Evolutionary conservation across 92 coral and sea anemone genomes (phyloP).

Genomic region (Zoanthus sociatus): DNA sequence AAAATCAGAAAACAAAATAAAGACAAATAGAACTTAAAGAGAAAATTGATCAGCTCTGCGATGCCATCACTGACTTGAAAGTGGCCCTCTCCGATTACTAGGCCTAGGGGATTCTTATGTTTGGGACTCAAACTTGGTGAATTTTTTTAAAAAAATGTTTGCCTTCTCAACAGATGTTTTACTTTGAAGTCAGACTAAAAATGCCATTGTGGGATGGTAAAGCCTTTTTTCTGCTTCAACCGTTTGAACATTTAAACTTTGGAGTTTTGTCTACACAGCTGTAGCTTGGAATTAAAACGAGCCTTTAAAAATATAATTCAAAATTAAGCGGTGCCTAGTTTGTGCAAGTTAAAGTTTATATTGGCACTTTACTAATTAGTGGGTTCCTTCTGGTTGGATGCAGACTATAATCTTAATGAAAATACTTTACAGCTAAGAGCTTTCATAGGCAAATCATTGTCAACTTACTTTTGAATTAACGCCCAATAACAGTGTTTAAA

Average conservation of each 20-base stretch:
- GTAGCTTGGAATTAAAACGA: conserved; percentile 58
- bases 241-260: conserved; percentile 77
- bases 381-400: neutral
- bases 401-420: neutral
- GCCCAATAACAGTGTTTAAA: neutral
- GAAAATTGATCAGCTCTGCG: neutral
- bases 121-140: conserved; percentile 9
- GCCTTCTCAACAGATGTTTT: conserved; percentile 85
- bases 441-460: conserved; percentile 13
- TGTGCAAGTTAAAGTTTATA: conserved; percentile 39
- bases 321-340: conserved; percentile 42
- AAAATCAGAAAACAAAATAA: conserved; percentile 20
- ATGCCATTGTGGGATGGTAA: conserved; percentile 72
- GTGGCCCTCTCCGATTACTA: conserved; percentile 26
- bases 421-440: conserved; percentile 13
- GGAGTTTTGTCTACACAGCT: conserved; percentile 87
- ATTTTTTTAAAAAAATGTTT: conserved; percentile 66
- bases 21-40: conserved; percentile 6
- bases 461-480: neutral
- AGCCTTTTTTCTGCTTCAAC: conserved; percentile 67
- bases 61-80: conserved; percentile 17
- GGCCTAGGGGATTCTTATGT: neutral
- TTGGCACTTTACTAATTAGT: conserved; percentile 17
- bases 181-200: conserved; percentile 66
- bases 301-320: conserved; percentile 35